These are phyloP conservation scores for Philaenus spumarius DNA, from an alignment of 1,140 invertebrate genomes.

Conservation along the genomic window DNA sequence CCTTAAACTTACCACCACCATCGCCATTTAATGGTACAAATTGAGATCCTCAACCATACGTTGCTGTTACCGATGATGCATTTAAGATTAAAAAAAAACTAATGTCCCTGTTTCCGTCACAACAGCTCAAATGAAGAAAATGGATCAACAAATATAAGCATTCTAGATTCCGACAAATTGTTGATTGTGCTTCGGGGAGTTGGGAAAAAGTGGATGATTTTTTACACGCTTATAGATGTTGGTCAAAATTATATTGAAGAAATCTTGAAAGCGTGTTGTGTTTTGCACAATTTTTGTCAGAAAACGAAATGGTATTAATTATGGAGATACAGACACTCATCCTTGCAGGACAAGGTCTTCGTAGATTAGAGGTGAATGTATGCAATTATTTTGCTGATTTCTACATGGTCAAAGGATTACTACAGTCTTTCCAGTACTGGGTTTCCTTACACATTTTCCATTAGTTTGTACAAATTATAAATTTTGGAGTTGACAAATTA, in stretches of 20 bases:
- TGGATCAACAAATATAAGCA: conserved; percentile 31
- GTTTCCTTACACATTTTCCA: too few relatives aligned
- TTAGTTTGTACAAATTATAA: too few relatives aligned
- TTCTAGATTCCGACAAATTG: conserved; percentile 25
- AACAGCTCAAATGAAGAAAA: conserved; percentile 18
- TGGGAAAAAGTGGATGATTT: conserved; percentile 34
- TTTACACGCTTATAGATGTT: conserved; percentile 25
- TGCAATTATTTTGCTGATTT: too few relatives aligned
- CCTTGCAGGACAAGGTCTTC: too few relatives aligned
- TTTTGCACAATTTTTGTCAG: not conserved
- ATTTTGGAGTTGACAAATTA: too few relatives aligned
- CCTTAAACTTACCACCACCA: not conserved
- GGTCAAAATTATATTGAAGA: not conserved
- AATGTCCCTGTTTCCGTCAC: conserved; percentile 10
- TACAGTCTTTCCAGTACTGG: too few relatives aligned
- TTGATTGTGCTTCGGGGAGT: conserved; percentile 34
- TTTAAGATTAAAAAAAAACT: conserved; percentile 28
- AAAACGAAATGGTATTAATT: not conserved
- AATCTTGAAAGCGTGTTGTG: not conserved
- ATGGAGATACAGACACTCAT: too few relatives aligned
- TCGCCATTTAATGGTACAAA: not conserved
- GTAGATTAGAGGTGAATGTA: too few relatives aligned
- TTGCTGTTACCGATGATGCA: conserved; percentile 31
- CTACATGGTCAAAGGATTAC: too few relatives aligned
- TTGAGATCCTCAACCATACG: not conserved